Base-by-base conservation (phyloP, 2,797 vertebrate genomes). In the Catharus ustulatus region DNA sequence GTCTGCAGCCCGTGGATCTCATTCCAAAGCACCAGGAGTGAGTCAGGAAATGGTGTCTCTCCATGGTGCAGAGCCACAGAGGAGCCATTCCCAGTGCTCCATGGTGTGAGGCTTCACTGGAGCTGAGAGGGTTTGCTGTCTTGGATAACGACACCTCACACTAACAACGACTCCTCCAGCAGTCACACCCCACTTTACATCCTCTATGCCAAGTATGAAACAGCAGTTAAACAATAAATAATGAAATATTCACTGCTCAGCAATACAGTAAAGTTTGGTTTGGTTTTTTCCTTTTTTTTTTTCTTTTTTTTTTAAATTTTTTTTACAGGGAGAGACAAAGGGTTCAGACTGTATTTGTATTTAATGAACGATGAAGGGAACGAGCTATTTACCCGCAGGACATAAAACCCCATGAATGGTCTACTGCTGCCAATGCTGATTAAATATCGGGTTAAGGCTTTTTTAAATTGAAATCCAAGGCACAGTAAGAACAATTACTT, bases 161-260 rank as follows among this genome's bases (percentile, higher is more conserved):
- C 64, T 43, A 46, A 38, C 68, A 89, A 81, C 87, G 32, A 36
- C 32, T 76, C 59, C 82, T 72, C 64, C 42, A 73, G 63, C 5
- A 80, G n/a, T 34, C 67, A 51, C 87, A 90, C 46, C 52, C 68
- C 55, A 26, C 68, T 80, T 75, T 48, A 64, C 45, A 30, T 58
- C 76, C 73, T 90, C 69, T 71, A 64, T 45, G 87, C 51, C 73
- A 84, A 84, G 63, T 42, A 66, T 36, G 72, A 89, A 95, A 43
- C 43, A 84, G 79, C 85, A 91, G 90, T 94, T 94, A 79, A 74
- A 73, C 89, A 95, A 86, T 93, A 94, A 97, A 66, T 90, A 95
- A 91, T 84, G 83, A 78, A 67, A 77, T 57, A 51, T 71, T 87
- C 1, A 0, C 82, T 87, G 38, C 68, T 85, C 67, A 63, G 83